A percentile compares a stretch with the other conserved stretches of the same genome.
phyloP scores from a whole-genome alignment of 2,113 vertebrate species.

The Brienomyrus longianalis region DNA sequence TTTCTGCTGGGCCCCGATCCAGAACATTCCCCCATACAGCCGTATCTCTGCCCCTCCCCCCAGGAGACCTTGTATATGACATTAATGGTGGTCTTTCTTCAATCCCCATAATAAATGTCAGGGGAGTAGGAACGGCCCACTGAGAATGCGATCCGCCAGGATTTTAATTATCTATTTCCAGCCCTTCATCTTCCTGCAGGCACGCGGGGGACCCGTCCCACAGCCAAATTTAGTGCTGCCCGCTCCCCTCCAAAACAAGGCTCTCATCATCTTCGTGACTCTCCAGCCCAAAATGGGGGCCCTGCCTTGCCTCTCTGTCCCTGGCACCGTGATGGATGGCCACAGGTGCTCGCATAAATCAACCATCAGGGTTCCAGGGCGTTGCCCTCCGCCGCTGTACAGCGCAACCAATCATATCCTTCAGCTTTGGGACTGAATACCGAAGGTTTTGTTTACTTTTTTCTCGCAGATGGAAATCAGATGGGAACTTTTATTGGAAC shows the following conservation, averaged over 20 bases:
- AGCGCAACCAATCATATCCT: neutral
- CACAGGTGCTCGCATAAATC: conserved; percentile 36
- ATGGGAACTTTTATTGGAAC: neutral
- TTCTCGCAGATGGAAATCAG: neutral
- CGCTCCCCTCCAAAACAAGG: conserved; percentile 41
- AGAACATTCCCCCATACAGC: neutral
- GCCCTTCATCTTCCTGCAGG: conserved; percentile 45
- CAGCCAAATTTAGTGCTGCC: conserved; percentile 39
- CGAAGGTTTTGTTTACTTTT: neutral
- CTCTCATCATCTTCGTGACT: conserved; percentile 39
- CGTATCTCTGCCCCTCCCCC: conserved; percentile 23
- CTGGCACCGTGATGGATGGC: conserved; percentile 39
- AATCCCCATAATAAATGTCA: conserved; percentile 44
- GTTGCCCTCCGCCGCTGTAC: neutral
- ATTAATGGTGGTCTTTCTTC: conserved; percentile 45
- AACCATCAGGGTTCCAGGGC: neutral
- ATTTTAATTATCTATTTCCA: conserved; percentile 55
- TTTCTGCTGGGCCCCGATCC: neutral
- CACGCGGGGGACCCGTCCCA: conserved; percentile 26
- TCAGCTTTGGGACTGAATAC: neutral
- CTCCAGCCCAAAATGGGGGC: conserved; percentile 23
- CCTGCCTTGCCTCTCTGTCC: conserved; percentile 27
- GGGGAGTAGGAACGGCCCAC: conserved; percentile 32
- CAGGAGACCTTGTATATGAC: conserved; percentile 41
- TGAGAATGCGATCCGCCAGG: conserved; percentile 37